Conservation (phyloP, 2,113 vertebrate species). For the Hippocampus mohnikei region DNA sequence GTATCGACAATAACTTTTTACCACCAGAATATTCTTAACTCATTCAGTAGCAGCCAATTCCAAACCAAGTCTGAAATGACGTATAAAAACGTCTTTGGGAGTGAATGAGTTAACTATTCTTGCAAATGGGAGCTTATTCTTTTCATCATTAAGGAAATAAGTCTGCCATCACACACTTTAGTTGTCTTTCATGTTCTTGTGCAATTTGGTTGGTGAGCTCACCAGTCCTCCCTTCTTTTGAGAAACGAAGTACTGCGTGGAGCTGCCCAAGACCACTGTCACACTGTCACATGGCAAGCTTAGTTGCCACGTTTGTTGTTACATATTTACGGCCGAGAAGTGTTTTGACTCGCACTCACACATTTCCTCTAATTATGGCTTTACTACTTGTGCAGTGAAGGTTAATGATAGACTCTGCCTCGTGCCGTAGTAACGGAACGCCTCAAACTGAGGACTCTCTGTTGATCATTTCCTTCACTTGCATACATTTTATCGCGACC, state of each 20-base stretch:
- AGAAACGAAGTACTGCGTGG: not conserved
- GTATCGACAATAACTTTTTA: too few species aligned
- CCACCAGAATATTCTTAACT: too few species aligned
- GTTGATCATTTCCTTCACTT: not conserved
- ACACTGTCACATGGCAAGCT: not conserved
- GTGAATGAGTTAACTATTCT: too few species aligned
- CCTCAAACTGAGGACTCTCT: not conserved
- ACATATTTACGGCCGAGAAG: not conserved
- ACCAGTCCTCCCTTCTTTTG: too few species aligned
- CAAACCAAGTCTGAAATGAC: too few species aligned
- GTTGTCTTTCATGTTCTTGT: too few species aligned
- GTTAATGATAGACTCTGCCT: not conserved
- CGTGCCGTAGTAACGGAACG: not conserved
- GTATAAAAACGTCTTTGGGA: too few species aligned
- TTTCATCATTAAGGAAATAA: too few species aligned
- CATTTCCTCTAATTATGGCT: not conserved
- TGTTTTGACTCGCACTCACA: not conserved
- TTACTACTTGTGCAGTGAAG: not conserved
- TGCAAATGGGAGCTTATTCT: too few species aligned
- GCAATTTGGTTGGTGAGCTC: too few species aligned
- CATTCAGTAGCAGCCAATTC: too few species aligned
- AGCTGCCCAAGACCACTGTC: not conserved
- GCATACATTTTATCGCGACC: not conserved
- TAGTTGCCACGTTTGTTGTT: not conserved
- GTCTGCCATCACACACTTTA: too few species aligned